phyloP scores from a whole-genome alignment of 2,113 vertebrate species.

The Perognathus longimembris region DNA sequence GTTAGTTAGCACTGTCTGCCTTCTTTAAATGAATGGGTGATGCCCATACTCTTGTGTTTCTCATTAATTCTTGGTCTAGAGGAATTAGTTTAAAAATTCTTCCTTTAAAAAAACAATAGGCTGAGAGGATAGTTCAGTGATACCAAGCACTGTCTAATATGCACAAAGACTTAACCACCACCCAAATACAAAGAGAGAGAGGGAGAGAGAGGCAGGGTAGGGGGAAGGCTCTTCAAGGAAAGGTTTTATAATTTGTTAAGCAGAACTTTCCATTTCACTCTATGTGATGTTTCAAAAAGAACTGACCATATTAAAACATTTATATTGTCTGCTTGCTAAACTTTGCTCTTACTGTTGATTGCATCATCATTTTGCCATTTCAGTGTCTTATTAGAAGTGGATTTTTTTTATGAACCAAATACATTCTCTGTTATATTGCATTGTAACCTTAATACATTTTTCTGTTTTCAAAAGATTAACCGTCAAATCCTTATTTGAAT shows the following conservation, averaged over 20 bases:
- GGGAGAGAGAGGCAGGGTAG: no score
- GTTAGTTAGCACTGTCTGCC: background rate
- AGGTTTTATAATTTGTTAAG: no score
- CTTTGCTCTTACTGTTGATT: background rate
- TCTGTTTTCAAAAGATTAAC: conserved; percentile 3
- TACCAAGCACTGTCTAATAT: background rate
- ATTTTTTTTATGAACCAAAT: background rate
- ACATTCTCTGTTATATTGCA: background rate
- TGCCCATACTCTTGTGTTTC: background rate
- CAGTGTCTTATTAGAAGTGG: background rate
- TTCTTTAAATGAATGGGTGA: conserved; percentile 8
- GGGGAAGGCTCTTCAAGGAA: no score
- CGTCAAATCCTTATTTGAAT: background rate
- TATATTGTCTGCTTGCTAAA: background rate
- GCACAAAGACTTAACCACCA: no score
- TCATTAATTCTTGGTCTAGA: background rate
- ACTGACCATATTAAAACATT: background rate
- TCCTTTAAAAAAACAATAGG: background rate
- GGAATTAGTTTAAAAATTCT: background rate
- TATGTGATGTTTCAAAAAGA: background rate
- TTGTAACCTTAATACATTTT: background rate
- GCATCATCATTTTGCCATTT: background rate
- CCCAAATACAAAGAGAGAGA: background rate
- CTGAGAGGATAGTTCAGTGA: background rate
- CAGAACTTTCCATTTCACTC: background rate